Conservation (phyloP, 2,797 vertebrate genomes). For the Synaphobranchus kaupii region DNA sequence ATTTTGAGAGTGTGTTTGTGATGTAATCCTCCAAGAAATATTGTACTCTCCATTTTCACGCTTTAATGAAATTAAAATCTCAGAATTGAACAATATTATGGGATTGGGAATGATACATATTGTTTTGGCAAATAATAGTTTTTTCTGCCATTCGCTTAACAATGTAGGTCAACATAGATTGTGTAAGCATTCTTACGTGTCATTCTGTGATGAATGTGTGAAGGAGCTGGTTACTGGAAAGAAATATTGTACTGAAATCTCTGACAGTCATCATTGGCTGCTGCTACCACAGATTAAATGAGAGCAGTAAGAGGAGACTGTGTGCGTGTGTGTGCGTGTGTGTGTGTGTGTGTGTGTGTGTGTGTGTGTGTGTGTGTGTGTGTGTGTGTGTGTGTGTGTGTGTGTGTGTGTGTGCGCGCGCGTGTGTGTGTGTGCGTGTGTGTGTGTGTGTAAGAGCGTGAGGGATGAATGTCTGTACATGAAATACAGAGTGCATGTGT, state of each 20-base stretch:
- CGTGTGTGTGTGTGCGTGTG: too few relatives aligned
- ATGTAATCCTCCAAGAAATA: constrained; percentile 84
- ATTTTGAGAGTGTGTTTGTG: constrained; percentile 76
- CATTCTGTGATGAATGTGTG: constrained; percentile 6
- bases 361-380: not conserved
- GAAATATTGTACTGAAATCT: not conserved
- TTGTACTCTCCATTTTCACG: constrained; percentile 84
- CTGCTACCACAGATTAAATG: not conserved
- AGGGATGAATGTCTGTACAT: constrained; percentile 47
- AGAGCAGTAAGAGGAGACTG: not conserved
- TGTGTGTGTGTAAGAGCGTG: constrained; percentile 58
- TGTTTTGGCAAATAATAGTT: constrained; percentile 89
- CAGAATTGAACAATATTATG: constrained; percentile 82
- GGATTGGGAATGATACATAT: constrained; percentile 80
- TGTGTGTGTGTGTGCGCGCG: not conserved
- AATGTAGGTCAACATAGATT: constrained; percentile 78
- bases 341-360: not conserved
- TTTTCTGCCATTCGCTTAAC: constrained; percentile 84
- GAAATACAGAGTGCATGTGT: constrained; percentile 39
- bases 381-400: not conserved
- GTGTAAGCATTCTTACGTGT: constrained; percentile 43
- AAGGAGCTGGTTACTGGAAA: not conserved
- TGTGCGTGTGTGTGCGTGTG: not conserved
- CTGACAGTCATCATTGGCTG: not conserved
- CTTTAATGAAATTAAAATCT: constrained; percentile 98